Base-by-base conservation (phyloP, 2,113 vertebrate species). In the Ploceus nigricollis region DNA sequence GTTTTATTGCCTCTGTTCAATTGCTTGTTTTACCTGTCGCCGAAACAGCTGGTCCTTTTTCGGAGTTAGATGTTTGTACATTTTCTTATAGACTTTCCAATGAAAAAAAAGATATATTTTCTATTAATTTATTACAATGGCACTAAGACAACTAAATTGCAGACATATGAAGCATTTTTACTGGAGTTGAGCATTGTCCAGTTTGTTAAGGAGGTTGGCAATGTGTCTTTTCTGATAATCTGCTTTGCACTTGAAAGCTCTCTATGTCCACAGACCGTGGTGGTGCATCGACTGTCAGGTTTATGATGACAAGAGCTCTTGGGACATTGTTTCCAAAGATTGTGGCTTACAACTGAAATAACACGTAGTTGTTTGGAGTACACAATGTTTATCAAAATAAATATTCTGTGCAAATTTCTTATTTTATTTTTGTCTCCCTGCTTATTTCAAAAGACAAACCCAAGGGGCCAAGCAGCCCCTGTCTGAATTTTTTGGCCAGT, bases 41-140 rank as follows among this genome's bases (percentile, higher is more conserved):
- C 98, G 98, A 99, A 99, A 99, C 98, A 98, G 99, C 99, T 98
- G 99, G 99, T 98, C 98, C 98, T 99, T 99, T 99, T 99, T 99
- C 98, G 98, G 99, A 97, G 96, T 97, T 97, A 93, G 97, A 98
- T 97, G 97, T 98, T 98, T 98, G 97, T 98, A 98, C 98, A 98
- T 98, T 98, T 98, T 98, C 98, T 98, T 96, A 98, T 95, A 98
- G 97, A 97, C 82, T 87, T 98, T 98, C 98, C 97, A 97, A 97
- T 97, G 97, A 97, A 58, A 73, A 65, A 82, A 57, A 98, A 98
- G 97, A 98, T 99, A 98, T 99, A 99, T 99, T 99, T 99, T 99
- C 98, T 99, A 99, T 98, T 99, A 99, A 99, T 99, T 99, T 99
- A 99, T 99, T 99, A 98, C 98, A 98, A 96, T 98, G 98, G 98